Conservation (phyloP, 2,113 vertebrate species). For the Corythoichthys haematopterus region DNA sequence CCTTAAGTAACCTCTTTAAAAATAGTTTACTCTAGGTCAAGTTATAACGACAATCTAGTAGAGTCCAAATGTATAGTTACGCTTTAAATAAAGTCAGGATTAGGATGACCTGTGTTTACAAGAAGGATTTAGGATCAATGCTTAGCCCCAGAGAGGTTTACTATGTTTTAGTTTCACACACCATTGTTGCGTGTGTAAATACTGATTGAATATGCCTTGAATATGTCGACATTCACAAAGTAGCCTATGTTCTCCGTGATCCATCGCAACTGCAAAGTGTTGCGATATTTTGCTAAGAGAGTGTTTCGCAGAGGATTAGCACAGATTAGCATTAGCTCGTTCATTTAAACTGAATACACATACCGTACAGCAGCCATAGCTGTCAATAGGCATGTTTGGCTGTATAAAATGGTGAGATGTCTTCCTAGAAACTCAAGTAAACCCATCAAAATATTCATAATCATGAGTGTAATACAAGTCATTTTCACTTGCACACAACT, state of each 20-base stretch:
- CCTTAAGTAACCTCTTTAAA: slow-evolving; percentile 13
- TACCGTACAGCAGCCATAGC: slow-evolving; percentile 40
- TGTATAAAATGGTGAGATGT: background rate
- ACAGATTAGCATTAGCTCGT: slow-evolving; percentile 65
- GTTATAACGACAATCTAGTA: slow-evolving; percentile 10
- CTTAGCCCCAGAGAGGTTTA: slow-evolving; percentile 30
- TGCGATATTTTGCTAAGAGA: slow-evolving; percentile 46
- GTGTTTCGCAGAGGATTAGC: slow-evolving; percentile 57
- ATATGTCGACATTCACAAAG: slow-evolving; percentile 5
- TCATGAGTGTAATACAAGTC: slow-evolving; percentile 16
- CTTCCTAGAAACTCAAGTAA: background rate
- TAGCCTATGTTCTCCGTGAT: slow-evolving; percentile 19
- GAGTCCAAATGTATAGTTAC: slow-evolving; percentile 32
- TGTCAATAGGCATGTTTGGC: slow-evolving; percentile 24
- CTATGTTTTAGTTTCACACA: slow-evolving; percentile 29
- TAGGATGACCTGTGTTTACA: slow-evolving; percentile 44
- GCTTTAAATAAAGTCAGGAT: slow-evolving; percentile 54
- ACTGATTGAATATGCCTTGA: slow-evolving; percentile 32
- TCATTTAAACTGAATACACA: slow-evolving; percentile 58
- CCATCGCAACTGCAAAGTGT: slow-evolving; percentile 36
- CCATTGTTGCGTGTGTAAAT: background rate
- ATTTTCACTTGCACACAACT: slow-evolving; percentile 18
- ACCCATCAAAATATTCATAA: background rate
- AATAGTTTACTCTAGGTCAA: slow-evolving; percentile 9
- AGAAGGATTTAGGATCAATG: slow-evolving; percentile 38